These are phyloP conservation scores for Epinephelus lanceolatus DNA, from an alignment of 2,113 vertebrate species.

Conservation along the genomic window DNA sequence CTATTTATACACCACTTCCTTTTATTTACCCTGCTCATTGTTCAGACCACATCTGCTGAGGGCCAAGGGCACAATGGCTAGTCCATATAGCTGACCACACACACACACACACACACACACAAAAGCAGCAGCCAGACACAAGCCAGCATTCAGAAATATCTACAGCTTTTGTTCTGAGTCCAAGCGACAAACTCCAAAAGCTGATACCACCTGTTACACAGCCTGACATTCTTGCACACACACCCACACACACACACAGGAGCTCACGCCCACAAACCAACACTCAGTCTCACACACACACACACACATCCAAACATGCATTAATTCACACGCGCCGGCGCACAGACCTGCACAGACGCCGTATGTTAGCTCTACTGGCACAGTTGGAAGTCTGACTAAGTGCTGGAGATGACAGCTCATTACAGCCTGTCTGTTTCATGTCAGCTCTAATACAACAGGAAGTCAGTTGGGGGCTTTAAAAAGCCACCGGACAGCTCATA, in stretches of 20 bases:
- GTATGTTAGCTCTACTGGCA: background rate
- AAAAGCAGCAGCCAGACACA: slow-evolving; percentile 45
- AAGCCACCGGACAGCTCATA: slow-evolving; percentile 45
- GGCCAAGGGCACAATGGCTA: slow-evolving; percentile 82
- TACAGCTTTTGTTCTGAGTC: slow-evolving; percentile 62
- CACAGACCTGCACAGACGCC: slow-evolving; percentile 28
- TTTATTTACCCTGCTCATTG: slow-evolving; percentile 89
- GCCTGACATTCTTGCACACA: slow-evolving; percentile 51
- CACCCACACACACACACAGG: background rate
- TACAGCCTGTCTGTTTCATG: slow-evolving; percentile 55
- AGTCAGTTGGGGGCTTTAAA: slow-evolving; percentile 54
- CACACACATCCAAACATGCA: background rate
- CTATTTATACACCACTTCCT: slow-evolving; percentile 88
- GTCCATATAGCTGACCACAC: slow-evolving; percentile 75
- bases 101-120: slow-evolving; percentile 54
- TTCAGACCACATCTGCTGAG: slow-evolving; percentile 88
- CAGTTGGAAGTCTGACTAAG: slow-evolving; percentile 45
- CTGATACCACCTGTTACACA: slow-evolving; percentile 73
- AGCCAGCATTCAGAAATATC: slow-evolving; percentile 56
- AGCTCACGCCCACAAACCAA: background rate
- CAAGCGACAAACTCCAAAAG: slow-evolving; percentile 57
- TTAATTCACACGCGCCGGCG: background rate
- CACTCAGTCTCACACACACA: background rate
- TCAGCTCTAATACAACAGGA: slow-evolving; percentile 63
- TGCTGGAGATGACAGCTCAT: slow-evolving; percentile 66